Evolutionary conservation across 2,797 vertebrate genomes (phyloP).

Genomic region (Pseudochirops cupreus): DNA sequence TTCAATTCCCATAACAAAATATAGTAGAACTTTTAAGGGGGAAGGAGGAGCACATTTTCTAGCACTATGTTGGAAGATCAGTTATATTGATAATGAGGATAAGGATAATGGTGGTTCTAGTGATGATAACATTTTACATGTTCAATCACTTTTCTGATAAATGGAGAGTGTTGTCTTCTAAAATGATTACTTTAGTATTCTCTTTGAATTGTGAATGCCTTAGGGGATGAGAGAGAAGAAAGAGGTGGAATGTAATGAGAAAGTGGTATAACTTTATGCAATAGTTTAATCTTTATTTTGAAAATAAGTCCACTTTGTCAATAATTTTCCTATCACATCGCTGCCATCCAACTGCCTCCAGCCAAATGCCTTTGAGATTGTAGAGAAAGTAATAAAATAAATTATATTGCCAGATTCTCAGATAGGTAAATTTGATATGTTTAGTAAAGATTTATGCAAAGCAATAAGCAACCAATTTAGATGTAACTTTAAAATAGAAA

Average conservation of each 20-base stretch:
- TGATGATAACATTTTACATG: background rate
- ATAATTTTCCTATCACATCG: slow-evolving; percentile 45
- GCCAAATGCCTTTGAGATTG: slow-evolving; percentile 44
- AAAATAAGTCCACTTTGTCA: slow-evolving; percentile 36
- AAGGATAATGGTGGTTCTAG: background rate
- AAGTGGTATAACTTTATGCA: slow-evolving; percentile 16
- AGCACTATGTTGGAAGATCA: background rate
- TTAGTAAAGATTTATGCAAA: slow-evolving; percentile 72
- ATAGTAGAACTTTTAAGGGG: background rate
- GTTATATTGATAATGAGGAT: background rate
- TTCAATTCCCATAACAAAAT: background rate
- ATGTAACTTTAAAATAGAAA: slow-evolving; percentile 67
- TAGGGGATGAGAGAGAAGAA: background rate
- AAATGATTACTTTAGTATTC: background rate
- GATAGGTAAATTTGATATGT: slow-evolving; percentile 57
- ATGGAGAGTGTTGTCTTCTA: background rate
- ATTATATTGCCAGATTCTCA: slow-evolving; percentile 46
- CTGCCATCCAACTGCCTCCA: slow-evolving; percentile 12
- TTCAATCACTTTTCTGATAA: background rate
- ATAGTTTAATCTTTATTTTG: slow-evolving; percentile 13
- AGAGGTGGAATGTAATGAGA: background rate
- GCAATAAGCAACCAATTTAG: slow-evolving; percentile 62
- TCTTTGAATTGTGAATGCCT: background rate
- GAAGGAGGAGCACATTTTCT: background rate
- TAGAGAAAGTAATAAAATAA: slow-evolving; percentile 49